Percentiles rank a stretch among this genome's conserved stretches.
These are phyloP conservation scores for Siniperca chuatsi DNA, from an alignment of 2,113 vertebrate genomes.

Conservation along the genomic window DNA sequence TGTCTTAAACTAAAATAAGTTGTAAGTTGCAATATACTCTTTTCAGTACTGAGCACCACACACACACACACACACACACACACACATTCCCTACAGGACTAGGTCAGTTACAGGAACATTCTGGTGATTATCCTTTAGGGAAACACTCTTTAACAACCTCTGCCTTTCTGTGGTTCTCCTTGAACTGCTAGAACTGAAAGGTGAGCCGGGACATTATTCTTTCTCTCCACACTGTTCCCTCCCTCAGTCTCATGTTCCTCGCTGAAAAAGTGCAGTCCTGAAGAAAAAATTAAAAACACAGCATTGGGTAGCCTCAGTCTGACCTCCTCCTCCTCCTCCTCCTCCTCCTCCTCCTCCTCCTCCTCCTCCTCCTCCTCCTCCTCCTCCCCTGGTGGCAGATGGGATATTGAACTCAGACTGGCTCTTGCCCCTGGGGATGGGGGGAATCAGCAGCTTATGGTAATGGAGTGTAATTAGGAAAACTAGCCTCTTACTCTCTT, in stretches of 20 bases:
- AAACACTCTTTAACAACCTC: constrained; percentile 26
- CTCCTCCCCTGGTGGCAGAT: constrained; percentile 60
- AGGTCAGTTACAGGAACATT: constrained; percentile 26
- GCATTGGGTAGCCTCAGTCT: constrained; percentile 17
- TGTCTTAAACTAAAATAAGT: neutral
- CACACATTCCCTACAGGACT: neutral
- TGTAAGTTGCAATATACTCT: no score
- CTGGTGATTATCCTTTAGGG: constrained; percentile 39
- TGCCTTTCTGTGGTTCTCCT: constrained; percentile 23
- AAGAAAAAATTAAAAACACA: constrained; percentile 41
- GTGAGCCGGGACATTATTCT: constrained; percentile 59
- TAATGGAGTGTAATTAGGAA: constrained; percentile 51
- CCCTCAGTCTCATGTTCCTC: constrained; percentile 53
- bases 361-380: constrained; percentile 10
- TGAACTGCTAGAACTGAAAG: constrained; percentile 44
- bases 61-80: constrained; percentile 26
- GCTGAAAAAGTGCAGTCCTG: constrained; percentile 29
- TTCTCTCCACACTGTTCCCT: constrained; percentile 51
- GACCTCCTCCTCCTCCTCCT: constrained; percentile 1
- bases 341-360: neutral
- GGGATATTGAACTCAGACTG: constrained; percentile 68
- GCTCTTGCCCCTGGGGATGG: constrained; percentile 44
- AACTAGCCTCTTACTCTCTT: constrained; percentile 1
- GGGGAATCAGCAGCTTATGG: constrained; percentile 43
- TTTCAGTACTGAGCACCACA: neutral